phyloP scores from a whole-genome alignment of 2,113 vertebrate genomes.

The Malaclemys terrapin region DNA sequence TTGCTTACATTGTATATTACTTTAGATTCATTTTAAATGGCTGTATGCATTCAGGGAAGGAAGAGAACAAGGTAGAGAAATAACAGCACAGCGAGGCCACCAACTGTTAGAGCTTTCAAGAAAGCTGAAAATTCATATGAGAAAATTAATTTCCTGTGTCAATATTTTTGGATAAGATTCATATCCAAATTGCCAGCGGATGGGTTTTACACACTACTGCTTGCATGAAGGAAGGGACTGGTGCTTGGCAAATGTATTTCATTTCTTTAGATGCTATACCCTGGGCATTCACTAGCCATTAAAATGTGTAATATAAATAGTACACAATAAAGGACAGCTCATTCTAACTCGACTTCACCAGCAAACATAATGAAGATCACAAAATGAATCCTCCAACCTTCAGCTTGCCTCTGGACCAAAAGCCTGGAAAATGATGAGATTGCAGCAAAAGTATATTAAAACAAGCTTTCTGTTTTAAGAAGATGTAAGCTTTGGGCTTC shows the following conservation, averaged over 20 bases:
- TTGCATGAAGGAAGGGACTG: not conserved
- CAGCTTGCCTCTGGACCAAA: not conserved
- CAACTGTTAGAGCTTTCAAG: not conserved
- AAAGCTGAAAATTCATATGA: not conserved
- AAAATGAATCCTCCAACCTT: not conserved
- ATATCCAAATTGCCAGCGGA: conserved; percentile 6
- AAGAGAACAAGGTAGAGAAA: not conserved
- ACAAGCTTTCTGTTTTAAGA: not conserved
- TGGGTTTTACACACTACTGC: not conserved
- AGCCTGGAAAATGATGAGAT: not conserved
- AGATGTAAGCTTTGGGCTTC: not conserved
- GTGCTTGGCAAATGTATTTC: not conserved
- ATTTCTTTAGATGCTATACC: conserved; percentile 8
- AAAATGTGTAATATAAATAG: not conserved
- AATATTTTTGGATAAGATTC: not conserved
- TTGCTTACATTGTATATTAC: not conserved
- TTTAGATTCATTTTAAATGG: not conserved
- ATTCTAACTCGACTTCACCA: not conserved
- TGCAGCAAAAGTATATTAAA: not conserved
- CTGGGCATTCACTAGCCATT: not conserved
- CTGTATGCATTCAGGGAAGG: not conserved
- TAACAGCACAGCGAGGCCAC: not conserved
- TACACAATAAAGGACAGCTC: not conserved
- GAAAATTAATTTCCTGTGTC: conserved; percentile 19
- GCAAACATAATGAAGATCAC: not conserved